Base-by-base conservation (phyloP, 2,113 vertebrate genomes). In the Tupaia chinensis region DNA sequence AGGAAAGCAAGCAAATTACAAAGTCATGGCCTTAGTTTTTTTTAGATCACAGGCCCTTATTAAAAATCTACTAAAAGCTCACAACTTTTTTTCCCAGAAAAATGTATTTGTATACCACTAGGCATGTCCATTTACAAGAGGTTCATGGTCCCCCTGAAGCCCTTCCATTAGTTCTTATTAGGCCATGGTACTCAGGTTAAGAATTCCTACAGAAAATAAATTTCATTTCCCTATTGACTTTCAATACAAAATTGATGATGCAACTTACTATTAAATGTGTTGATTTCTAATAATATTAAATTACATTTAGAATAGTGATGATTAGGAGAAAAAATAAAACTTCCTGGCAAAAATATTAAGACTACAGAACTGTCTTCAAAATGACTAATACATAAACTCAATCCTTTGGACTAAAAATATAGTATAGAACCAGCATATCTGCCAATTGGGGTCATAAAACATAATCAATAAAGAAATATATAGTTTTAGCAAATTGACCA, bases 271-370 rank as follows among this genome's bases (percentile, higher is more conserved):
- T 70, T 87, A 92, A 94, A 84, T 34, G 88, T 69, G n/a, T 32
- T 66, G 10, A 85, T 69, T 83, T 91, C 2, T 85, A n/a, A 86
- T 92, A 73, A 87, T 86, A 60, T 54, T 76, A 66, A 77, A 91
- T 77, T 95, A 81, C 72, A 90, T 84, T 94, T 90, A 87, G 69
- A 92, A 78, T 85, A 89, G 72, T 44, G 58, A n/a, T 29, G 22
- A 88, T 27, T 19, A 79, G 9, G 16, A 34, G 56, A 22, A 44
- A 89, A 86, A 95, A 54, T 9, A 77, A 60, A 95, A 74, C 25
- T 79, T 90, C 69, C 81, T 83, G 29, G 76, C 3, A 29, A 89
- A 89, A 94, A 73, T 44, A 77, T 34, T 87, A 94, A 89, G 11
- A 83, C 61, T 66, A 20, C 66, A 97, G 60, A 93, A 54, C 58